Conservation (phyloP, 2,888 invertebrate genomes). For the Sicus ferrugineus region DNA sequence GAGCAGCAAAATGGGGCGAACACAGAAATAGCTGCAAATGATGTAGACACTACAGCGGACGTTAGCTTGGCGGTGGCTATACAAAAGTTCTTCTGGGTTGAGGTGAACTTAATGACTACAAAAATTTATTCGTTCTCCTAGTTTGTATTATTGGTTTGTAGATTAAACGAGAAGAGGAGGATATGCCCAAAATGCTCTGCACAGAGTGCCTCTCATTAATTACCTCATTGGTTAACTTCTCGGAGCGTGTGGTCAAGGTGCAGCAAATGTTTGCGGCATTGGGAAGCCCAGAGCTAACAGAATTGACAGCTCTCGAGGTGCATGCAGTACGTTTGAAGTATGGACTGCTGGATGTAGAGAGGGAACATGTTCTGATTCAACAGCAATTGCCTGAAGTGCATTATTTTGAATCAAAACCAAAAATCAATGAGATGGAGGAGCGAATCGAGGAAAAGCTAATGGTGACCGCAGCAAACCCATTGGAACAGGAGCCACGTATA, state of each 20-base stretch:
- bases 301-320: constrained; percentile 24
- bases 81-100: constrained; percentile 56
- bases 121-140: background rate
- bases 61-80: constrained; percentile 51
- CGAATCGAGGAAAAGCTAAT: background rate
- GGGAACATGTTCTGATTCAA: constrained; percentile 37
- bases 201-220: constrained; percentile 53
- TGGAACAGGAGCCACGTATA: constrained; percentile 26
- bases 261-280: constrained; percentile 56
- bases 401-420: constrained; percentile 48
- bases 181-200: constrained; percentile 55
- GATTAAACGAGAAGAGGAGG: constrained; percentile 52
- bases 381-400: constrained; percentile 44
- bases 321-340: constrained; percentile 42
- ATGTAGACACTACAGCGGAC: constrained; percentile 34
- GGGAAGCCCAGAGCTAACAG: constrained; percentile 33
- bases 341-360: constrained; percentile 45
- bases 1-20: constrained; percentile 36
- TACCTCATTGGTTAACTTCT: constrained; percentile 52
- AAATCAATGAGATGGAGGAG: constrained; percentile 36
- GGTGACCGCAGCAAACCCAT: constrained; percentile 16
- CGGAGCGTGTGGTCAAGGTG: constrained; percentile 55
- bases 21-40: background rate
- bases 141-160: constrained; percentile 34
- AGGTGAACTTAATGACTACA: constrained; percentile 44